Evolutionary conservation across 2,797 vertebrate genomes (phyloP).

Genomic region (Platalea minor): DNA sequence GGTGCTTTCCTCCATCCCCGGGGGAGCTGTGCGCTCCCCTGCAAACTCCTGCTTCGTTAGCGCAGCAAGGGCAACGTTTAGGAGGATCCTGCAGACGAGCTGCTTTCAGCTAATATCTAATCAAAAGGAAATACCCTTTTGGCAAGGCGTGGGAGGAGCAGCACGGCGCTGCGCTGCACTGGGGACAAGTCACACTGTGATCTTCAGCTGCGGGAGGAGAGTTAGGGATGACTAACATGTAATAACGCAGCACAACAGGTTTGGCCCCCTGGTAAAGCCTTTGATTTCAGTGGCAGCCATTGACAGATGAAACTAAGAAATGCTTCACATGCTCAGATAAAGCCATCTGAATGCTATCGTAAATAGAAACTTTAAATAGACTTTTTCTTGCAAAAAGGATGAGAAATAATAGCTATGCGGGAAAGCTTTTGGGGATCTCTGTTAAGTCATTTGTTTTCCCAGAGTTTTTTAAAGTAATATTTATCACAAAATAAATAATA

Average conservation of each 20-base stretch:
- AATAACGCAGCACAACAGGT: not conserved
- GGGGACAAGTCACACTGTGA: not conserved
- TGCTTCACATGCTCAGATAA: not conserved
- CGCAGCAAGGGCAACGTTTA: accelerated
- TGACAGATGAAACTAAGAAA: not conserved
- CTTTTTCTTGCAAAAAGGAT: not conserved
- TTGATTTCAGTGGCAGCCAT: not conserved
- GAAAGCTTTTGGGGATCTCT: not conserved
- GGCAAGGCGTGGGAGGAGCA: not conserved
- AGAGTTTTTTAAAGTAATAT: not conserved
- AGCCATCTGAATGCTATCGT: not conserved
- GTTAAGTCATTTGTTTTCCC: not conserved
- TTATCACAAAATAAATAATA: slow-evolving; percentile 7
- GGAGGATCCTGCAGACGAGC: not conserved
- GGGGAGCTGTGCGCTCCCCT: accelerated
- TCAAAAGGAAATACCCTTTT: not conserved
- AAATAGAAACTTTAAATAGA: not conserved
- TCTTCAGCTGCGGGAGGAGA: slow-evolving; percentile 4
- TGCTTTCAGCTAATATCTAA: not conserved
- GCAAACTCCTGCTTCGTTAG: not conserved
- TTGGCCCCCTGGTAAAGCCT: not conserved
- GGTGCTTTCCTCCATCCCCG: not conserved
- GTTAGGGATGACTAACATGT: not conserved
- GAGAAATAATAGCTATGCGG: not conserved
- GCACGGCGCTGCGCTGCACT: accelerated